These are phyloP conservation scores for Vidua macroura DNA, from an alignment of 2,113 vertebrate species.

Conservation along the genomic window DNA sequence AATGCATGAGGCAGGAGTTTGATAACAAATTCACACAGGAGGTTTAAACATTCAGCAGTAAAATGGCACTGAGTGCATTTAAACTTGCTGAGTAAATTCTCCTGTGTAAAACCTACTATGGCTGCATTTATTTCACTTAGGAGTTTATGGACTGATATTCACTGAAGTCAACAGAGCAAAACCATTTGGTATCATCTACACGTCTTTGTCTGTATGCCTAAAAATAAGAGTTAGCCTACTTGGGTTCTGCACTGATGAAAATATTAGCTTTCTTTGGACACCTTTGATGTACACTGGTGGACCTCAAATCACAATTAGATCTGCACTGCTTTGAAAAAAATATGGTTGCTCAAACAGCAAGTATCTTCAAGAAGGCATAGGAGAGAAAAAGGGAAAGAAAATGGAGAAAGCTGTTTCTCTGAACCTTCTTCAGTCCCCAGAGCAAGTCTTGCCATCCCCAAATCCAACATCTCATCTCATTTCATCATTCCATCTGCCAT, in stretches of 20 bases:
- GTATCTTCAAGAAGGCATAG: background rate
- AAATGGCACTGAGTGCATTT: background rate
- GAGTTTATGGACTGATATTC: background rate
- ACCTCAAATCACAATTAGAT: background rate
- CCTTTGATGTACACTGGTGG: background rate
- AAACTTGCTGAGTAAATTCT: background rate
- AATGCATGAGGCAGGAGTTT: background rate
- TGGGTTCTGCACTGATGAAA: background rate
- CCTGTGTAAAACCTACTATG: background rate
- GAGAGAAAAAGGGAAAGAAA: background rate
- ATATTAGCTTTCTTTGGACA: background rate
- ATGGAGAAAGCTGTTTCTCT: background rate
- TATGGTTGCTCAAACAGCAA: background rate
- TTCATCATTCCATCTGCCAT: background rate
- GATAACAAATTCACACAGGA: background rate
- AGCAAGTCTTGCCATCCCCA: background rate
- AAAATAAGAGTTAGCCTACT: background rate
- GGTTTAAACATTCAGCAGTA: background rate
- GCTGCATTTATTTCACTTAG: constrained; percentile 9
- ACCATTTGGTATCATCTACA: background rate
- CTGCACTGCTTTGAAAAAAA: background rate
- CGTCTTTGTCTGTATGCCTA: background rate
- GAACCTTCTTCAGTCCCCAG: background rate
- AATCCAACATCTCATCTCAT: background rate
- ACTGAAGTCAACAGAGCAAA: background rate